phyloP scores from a whole-genome alignment of 1,140 invertebrate genomes.

The Tenebrio molitor region DNA sequence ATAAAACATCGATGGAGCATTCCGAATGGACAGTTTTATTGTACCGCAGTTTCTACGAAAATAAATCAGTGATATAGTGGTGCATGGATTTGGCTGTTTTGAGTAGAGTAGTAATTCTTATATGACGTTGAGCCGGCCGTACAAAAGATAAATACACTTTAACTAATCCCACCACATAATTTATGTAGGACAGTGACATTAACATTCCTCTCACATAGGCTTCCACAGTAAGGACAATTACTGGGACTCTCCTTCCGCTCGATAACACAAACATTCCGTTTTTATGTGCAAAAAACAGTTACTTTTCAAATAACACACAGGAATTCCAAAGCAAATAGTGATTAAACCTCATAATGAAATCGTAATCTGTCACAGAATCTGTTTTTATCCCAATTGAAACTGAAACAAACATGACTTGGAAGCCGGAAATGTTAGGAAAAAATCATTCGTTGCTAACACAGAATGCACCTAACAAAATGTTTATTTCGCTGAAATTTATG shows the following conservation, averaged over 20 bases:
- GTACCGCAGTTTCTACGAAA: constrained; percentile 33
- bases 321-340: constrained; percentile 3
- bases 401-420: too few relatives aligned
- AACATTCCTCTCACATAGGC: constrained; percentile 39
- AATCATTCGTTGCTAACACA: too few relatives aligned
- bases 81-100: constrained; percentile 41
- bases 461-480: too few relatives aligned
- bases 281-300: constrained; percentile 26
- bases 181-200: constrained; percentile 38
- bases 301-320: constrained; percentile 11
- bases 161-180: constrained; percentile 46
- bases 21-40: constrained; percentile 47
- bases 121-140: constrained; percentile 38
- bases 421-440: too few relatives aligned
- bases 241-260: constrained; percentile 25
- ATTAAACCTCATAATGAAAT: not conserved
- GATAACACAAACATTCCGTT: constrained; percentile 26
- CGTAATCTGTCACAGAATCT: too few relatives aligned
- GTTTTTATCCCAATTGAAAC: too few relatives aligned
- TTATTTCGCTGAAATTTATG: too few relatives aligned
- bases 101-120: constrained; percentile 30
- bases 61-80: constrained; percentile 45
- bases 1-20: constrained; percentile 42
- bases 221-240: constrained; percentile 33
- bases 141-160: constrained; percentile 48